A percentile compares a stretch with the other conserved stretches of the same genome.
These are phyloP conservation scores for Upupa epops DNA, from an alignment of 2,113 vertebrate genomes.

Conservation along the genomic window DNA sequence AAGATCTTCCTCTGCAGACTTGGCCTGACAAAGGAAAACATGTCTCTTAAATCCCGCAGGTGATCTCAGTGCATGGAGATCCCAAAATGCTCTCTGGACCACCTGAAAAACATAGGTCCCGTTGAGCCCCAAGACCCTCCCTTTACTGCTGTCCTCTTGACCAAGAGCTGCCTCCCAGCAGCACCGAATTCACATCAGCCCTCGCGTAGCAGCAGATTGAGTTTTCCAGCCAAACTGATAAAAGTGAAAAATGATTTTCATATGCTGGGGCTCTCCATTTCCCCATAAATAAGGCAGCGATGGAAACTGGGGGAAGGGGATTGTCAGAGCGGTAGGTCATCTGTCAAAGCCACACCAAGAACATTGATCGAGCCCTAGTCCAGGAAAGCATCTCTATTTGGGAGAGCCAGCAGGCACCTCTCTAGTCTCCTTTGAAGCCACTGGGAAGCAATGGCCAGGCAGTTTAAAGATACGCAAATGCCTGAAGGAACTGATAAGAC, in stretches of 20 bases:
- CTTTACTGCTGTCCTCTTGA: not conserved
- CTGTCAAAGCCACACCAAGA: not conserved
- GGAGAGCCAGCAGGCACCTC: not conserved
- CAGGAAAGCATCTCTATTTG: not conserved
- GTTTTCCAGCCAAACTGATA: slow-evolving; percentile 28
- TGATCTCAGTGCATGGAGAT: not conserved
- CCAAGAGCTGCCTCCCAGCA: not conserved
- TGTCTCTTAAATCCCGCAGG: fast-evolving
- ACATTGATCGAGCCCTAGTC: not conserved
- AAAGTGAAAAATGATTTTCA: slow-evolving; percentile 19
- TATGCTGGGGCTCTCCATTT: not conserved
- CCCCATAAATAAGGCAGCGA: not conserved
- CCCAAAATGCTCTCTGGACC: not conserved
- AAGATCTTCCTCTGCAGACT: not conserved
- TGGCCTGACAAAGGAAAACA: not conserved
- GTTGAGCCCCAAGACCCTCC: fast-evolving
- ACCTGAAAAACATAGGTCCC: not conserved
- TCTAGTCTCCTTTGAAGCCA: not conserved
- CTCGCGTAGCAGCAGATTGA: not conserved
- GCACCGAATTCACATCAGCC: not conserved
- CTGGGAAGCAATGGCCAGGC: not conserved
- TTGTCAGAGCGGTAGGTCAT: not conserved
- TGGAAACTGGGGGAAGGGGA: not conserved
- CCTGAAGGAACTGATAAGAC: not conserved
- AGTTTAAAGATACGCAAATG: not conserved